Evolutionary conservation across 2,797 vertebrate genomes (phyloP).

Genomic region (Anguilla marmorata): DNA sequence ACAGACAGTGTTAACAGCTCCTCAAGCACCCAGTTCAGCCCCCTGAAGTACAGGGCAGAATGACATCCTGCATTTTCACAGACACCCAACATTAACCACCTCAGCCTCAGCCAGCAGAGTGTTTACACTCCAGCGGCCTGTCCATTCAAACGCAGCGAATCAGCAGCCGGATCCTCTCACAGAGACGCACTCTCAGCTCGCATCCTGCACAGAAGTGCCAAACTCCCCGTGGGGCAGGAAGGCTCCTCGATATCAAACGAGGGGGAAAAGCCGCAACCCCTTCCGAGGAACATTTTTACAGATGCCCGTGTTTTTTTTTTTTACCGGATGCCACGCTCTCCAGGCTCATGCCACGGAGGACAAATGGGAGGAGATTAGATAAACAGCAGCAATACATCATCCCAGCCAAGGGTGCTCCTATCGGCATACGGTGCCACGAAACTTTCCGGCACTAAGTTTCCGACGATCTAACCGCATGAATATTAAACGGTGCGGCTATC

Average conservation of each 20-base stretch:
- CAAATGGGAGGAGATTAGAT: not conserved
- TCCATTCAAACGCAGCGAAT: no score
- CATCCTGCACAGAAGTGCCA: not conserved
- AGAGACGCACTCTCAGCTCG: no score
- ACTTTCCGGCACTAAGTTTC: slow-evolving; percentile 8
- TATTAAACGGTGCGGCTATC: not conserved
- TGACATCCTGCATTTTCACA: no score
- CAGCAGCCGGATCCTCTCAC: no score
- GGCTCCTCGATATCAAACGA: not conserved
- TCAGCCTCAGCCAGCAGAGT: no score
- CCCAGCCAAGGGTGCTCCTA: not conserved
- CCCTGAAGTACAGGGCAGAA: no score
- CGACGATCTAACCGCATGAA: not conserved
- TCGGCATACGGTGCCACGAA: not conserved
- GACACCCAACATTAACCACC: no score
- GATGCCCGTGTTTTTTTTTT: no score
- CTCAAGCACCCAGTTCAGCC: no score
- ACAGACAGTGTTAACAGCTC: no score
- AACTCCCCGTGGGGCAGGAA: not conserved
- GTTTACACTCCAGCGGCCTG: no score
- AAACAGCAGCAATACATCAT: not conserved
- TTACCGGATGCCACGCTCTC: not conserved
- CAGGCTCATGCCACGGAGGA: not conserved
- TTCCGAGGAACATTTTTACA: not conserved
- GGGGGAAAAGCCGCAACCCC: not conserved